Conservation (phyloP, 1,140 invertebrate species). For the Bathynomus jamesi region DNA sequence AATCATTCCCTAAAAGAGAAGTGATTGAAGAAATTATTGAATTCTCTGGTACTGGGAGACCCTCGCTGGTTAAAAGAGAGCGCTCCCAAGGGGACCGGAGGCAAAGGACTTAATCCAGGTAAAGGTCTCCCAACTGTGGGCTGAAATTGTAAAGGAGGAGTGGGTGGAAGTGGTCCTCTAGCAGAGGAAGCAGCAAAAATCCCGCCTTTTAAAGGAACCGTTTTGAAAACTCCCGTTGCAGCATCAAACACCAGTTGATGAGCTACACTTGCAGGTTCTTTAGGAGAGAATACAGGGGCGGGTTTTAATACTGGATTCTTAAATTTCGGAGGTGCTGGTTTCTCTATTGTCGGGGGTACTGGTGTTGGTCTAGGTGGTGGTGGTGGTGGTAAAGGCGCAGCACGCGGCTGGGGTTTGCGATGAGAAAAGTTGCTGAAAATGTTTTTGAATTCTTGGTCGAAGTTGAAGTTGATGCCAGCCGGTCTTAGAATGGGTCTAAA, state of each 20-base stretch:
- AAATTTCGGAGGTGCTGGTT: constrained; percentile 12
- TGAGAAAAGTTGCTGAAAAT: constrained; percentile 25
- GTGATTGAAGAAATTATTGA: constrained; percentile 22
- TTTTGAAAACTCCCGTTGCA: constrained; percentile 37
- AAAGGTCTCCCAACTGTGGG: background rate
- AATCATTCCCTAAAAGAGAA: constrained; percentile 20
- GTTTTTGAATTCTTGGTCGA: constrained; percentile 26
- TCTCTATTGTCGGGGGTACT: constrained; percentile 3
- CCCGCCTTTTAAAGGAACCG: constrained; percentile 9
- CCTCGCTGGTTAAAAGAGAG: constrained; percentile 15
- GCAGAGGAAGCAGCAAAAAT: too few species aligned
- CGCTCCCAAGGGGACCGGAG: constrained; percentile 16
- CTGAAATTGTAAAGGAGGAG: background rate
- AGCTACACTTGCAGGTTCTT: background rate
- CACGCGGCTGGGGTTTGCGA: too few species aligned
- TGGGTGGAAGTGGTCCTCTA: background rate
- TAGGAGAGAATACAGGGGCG: constrained; percentile 2
- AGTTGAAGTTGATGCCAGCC: constrained; percentile 22
- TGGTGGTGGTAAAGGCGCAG: background rate
- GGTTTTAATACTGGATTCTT: too few species aligned
- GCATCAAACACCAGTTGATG: constrained; percentile 38
- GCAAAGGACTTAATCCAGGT: constrained; percentile 12
- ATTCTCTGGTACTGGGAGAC: constrained; percentile 8
- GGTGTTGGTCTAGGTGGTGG: constrained; percentile 3
- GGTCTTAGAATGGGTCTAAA: constrained; percentile 16